Conservation (phyloP, 1,140 invertebrate genomes). For the Neodiprion virginianus region DNA sequence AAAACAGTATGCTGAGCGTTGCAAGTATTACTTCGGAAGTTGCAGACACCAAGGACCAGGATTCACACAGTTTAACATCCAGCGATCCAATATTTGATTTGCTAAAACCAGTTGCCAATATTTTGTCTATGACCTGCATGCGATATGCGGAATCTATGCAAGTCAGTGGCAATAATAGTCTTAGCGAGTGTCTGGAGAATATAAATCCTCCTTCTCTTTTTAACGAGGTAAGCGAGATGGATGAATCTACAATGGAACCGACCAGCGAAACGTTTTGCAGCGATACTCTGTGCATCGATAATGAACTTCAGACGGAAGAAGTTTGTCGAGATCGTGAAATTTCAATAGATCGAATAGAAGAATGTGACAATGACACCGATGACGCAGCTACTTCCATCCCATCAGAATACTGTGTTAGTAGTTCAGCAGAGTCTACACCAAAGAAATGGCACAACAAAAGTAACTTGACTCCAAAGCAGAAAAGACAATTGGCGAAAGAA, state of each 20-base stretch:
- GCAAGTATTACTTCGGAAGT: constrained; percentile 83
- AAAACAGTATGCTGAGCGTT: constrained; percentile 82
- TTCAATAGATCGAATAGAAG: constrained; percentile 44
- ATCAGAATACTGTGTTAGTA: constrained; percentile 62
- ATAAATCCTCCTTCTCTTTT: constrained; percentile 70
- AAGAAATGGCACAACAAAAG: constrained; percentile 64
- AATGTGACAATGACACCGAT: constrained; percentile 54
- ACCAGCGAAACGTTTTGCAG: constrained; percentile 66
- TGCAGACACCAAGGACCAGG: constrained; percentile 63
- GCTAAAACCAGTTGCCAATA: constrained; percentile 55
- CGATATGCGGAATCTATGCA: constrained; percentile 52
- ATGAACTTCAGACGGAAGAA: constrained; percentile 55
- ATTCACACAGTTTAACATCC: constrained; percentile 44
- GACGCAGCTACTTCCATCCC: constrained; percentile 63
- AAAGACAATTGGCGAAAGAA: constrained; percentile 74
- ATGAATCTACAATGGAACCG: constrained; percentile 67
- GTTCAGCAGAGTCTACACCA: constrained; percentile 76
- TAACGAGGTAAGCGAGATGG: constrained; percentile 68
- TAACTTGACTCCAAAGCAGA: constrained; percentile 77
- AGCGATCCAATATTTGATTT: constrained; percentile 53
- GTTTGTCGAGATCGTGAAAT: constrained; percentile 23
- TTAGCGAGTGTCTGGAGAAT: constrained; percentile 68
- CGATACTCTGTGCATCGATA: constrained; percentile 60
- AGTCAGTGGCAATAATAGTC: constrained; percentile 55
- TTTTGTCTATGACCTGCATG: constrained; percentile 53